Percentiles rank a stretch among this genome's conserved stretches.
These are phyloP conservation scores for Phalacrocorax brasilianus DNA, from an alignment of 2,113 vertebrate genomes.

Conservation along the genomic window DNA sequence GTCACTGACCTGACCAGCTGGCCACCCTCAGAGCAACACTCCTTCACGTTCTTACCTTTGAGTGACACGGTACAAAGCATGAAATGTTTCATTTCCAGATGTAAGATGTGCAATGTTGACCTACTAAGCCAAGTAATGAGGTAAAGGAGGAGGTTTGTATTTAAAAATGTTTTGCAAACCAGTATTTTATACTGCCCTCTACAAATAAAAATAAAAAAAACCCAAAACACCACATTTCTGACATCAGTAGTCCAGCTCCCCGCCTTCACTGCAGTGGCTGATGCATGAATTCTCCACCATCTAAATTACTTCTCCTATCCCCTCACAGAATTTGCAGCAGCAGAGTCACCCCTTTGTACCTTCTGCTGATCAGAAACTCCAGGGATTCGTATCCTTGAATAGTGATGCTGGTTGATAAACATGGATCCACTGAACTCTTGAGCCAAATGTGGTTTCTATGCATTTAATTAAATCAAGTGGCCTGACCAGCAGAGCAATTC, in stretches of 20 bases:
- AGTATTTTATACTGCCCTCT: background rate
- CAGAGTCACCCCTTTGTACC: background rate
- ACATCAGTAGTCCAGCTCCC: background rate
- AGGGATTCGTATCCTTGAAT: background rate
- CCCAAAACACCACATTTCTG: background rate
- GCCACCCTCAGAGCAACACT: background rate
- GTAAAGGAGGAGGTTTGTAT: background rate
- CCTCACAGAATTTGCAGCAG: background rate
- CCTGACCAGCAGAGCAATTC: background rate
- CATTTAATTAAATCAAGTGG: too few species aligned
- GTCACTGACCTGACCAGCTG: background rate
- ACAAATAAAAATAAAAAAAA: background rate
- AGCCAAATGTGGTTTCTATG: too few species aligned
- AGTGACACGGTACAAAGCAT: background rate
- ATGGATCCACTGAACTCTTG: background rate
- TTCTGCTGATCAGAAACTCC: background rate
- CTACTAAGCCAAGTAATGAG: background rate
- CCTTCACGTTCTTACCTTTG: background rate
- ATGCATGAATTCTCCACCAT: background rate
- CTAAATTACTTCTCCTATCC: background rate
- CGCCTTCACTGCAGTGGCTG: background rate
- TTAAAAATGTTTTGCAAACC: background rate
- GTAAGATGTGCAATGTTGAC: rapidly evolving
- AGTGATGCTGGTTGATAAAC: background rate
- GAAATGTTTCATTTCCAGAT: background rate